A percentile compares a stretch with the other conserved stretches of the same genome.
Evolutionary conservation across 2,888 invertebrate species (phyloP).

Genomic region (Parnassius apollo): DNA sequence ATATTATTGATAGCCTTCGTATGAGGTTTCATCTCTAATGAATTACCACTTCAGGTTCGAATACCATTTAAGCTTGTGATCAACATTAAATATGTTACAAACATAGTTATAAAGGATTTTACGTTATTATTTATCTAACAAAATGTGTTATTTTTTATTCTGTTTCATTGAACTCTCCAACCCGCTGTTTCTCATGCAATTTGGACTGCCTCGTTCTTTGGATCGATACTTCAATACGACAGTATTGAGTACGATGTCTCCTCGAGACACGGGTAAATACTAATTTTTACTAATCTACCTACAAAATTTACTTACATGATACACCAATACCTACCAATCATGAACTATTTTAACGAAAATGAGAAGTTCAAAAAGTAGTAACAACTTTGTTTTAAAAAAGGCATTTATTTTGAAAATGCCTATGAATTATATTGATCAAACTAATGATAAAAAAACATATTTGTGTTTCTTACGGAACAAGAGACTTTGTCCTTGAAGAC

Average conservation of each 20-base stretch:
- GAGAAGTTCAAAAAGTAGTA: not conserved
- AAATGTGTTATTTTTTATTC: constrained; percentile 29
- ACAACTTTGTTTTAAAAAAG: too few relatives aligned
- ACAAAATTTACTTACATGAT: constrained; percentile 31
- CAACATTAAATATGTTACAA: too few relatives aligned
- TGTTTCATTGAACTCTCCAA: constrained; percentile 30
- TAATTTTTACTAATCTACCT: constrained; percentile 41
- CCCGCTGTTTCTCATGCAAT: constrained; percentile 9
- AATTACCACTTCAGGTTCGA: too few relatives aligned
- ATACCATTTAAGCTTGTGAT: too few relatives aligned
- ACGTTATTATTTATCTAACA: constrained; percentile 17
- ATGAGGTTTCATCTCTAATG: too few relatives aligned
- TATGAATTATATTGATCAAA: too few relatives aligned
- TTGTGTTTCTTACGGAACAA: too few relatives aligned
- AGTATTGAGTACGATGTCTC: constrained; percentile 60
- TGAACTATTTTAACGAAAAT: not conserved
- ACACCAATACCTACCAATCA: constrained; percentile 27
- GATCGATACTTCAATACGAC: constrained; percentile 34
- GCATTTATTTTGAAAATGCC: too few relatives aligned
- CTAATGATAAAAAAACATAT: too few relatives aligned
- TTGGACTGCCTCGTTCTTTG: constrained; percentile 24
- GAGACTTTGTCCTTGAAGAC: too few relatives aligned
- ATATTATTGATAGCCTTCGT: too few relatives aligned
- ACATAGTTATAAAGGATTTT: too few relatives aligned
- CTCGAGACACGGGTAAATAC: constrained; percentile 71